These are phyloP conservation scores for Trachelus iudaicus DNA, from an alignment of 2,888 invertebrate genomes.

Conservation along the genomic window DNA sequence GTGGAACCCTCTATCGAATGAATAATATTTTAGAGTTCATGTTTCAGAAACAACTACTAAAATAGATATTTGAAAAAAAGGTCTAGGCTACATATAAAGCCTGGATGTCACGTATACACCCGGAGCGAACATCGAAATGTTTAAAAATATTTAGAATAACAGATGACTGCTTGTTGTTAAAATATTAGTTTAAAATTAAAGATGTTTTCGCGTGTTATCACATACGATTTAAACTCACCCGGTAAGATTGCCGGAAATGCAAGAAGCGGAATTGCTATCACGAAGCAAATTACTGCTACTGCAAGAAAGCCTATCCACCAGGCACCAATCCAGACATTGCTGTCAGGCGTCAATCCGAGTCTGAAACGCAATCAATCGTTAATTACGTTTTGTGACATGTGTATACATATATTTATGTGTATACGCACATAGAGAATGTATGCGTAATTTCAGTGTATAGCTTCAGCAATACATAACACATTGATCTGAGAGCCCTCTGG, in stretches of 20 bases:
- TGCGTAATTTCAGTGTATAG: too few species aligned
- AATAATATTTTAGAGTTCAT: not conserved
- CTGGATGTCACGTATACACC: not conserved
- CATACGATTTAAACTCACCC: slow-evolving; percentile 63
- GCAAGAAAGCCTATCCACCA: slow-evolving; percentile 88
- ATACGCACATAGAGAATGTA: too few species aligned
- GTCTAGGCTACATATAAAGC: too few species aligned
- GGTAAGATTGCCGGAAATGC: slow-evolving; percentile 81
- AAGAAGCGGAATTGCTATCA: slow-evolving; percentile 78
- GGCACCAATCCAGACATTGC: slow-evolving; percentile 85
- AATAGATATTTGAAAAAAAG: too few species aligned
- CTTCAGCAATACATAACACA: too few species aligned
- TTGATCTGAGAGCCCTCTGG: too few species aligned
- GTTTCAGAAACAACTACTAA: not conserved
- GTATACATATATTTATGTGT: too few species aligned
- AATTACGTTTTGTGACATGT: too few species aligned
- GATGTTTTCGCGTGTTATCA: not conserved
- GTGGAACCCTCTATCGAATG: too few species aligned
- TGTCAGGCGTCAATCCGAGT: slow-evolving; percentile 75
- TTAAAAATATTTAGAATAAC: not conserved
- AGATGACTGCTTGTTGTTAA: not conserved
- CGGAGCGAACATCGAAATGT: not conserved
- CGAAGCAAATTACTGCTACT: slow-evolving; percentile 73
- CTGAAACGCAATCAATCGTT: slow-evolving; percentile 63
- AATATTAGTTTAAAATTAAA: not conserved